These are phyloP conservation scores for Leuciscus waleckii DNA, from an alignment of 2,797 vertebrate species.

Conservation along the genomic window DNA sequence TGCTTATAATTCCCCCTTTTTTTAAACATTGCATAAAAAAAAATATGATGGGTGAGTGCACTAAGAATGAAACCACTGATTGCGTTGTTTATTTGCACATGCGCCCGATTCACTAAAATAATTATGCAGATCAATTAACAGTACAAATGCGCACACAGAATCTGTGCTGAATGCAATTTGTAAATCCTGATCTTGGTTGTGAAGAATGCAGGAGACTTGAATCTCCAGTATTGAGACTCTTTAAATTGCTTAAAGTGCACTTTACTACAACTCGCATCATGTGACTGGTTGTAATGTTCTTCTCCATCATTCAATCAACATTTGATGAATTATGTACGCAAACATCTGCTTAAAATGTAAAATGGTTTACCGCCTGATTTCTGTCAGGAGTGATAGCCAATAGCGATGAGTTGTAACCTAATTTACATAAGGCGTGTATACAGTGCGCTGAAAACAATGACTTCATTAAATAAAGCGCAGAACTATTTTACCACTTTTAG, in stretches of 20 bases:
- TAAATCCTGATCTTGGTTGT: neutral
- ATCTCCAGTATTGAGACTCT: neutral
- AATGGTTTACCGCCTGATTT: neutral
- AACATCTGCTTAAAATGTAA: neutral
- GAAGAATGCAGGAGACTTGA: neutral
- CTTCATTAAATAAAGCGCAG: neutral
- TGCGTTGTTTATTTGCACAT: neutral
- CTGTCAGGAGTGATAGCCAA: neutral
- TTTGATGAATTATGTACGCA: neutral
- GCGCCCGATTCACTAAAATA: neutral
- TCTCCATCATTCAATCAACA: neutral
- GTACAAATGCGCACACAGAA: neutral
- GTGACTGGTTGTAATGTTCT: neutral
- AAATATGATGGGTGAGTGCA: slow-evolving; percentile 10
- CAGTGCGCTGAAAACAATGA: neutral
- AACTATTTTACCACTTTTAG: neutral
- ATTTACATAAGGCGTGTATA: neutral
- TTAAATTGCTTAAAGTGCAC: neutral
- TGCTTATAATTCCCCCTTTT: neutral
- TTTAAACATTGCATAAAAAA: neutral
- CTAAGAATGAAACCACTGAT: neutral
- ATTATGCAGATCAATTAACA: neutral
- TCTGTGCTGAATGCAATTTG: neutral
- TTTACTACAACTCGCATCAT: neutral
- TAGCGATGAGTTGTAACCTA: neutral